Evolutionary conservation across 1,140 invertebrate species (phyloP).

Genomic region (Wiebesia pumilae): DNA sequence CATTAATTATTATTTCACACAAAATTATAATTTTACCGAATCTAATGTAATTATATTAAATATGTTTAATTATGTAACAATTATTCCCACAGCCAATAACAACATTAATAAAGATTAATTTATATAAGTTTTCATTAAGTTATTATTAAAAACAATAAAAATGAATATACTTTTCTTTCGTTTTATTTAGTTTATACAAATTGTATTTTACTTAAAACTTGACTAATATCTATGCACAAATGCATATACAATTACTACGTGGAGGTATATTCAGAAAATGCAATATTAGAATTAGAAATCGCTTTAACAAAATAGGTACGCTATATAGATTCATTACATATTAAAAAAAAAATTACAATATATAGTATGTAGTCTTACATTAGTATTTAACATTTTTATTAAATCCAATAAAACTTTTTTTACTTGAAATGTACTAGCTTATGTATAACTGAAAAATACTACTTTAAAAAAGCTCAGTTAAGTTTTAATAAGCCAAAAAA

Average conservation of each 20-base stretch:
- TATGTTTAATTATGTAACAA: neutral
- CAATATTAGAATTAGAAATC: too few species aligned
- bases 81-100: neutral
- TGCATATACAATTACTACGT: too few species aligned
- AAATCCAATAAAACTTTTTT: neutral
- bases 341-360: too few species aligned
- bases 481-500: slow-evolving; percentile 7
- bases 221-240: too few species aligned
- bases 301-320: too few species aligned
- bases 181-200: neutral
- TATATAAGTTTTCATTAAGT: neutral
- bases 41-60: neutral
- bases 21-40: neutral
- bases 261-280: too few species aligned
- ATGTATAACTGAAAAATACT: neutral
- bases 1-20: neutral
- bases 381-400: neutral
- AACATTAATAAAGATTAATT: neutral
- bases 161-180: neutral
- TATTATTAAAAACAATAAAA: neutral
- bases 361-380: too few species aligned
- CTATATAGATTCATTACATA: too few species aligned
- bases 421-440: neutral
- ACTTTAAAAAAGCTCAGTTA: neutral
- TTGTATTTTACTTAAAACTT: too few species aligned